Evolutionary conservation across 2,888 invertebrate species (phyloP).

Genomic region (Pseudoips prasinana): DNA sequence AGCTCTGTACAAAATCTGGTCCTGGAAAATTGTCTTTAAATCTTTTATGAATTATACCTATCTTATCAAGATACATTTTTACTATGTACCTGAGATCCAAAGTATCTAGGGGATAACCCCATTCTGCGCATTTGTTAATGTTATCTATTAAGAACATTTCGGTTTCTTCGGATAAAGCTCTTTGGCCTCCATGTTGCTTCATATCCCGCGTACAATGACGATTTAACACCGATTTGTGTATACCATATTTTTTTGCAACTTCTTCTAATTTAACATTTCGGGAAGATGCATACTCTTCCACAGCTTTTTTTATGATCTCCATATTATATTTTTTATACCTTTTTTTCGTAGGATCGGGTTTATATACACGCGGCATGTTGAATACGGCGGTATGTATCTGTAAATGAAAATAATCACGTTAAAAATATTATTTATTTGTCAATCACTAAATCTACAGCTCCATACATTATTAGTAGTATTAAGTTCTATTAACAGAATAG

Average conservation of each 20-base stretch:
- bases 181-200: conserved; percentile 22
- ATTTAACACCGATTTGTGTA: conserved; percentile 4
- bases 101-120: conserved; percentile 25
- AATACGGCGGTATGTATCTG: conserved; percentile 7
- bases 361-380: conserved; percentile 10
- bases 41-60: conserved; percentile 10
- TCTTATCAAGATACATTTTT: conserved; percentile 19
- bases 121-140: conserved; percentile 23
- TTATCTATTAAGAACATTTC: conserved; percentile 20
- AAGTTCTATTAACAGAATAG: conserved; percentile 3
- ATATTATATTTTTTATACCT: conserved; percentile 13
- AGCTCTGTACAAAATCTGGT: conserved; percentile 22
- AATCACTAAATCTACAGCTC: conserved; percentile 7
- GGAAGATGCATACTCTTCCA: conserved; percentile 3
- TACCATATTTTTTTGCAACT: conserved; percentile 9
- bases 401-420: conserved; percentile 10
- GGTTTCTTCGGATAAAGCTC: conserved; percentile 6
- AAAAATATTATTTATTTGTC: conserved; percentile 9
- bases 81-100: conserved; percentile 18
- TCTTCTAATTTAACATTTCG: conserved; percentile 3
- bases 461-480: conserved; percentile 3
- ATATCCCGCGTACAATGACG: conserved; percentile 8
- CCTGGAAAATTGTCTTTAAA: conserved; percentile 27
- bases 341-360: conserved; percentile 7
- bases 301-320: conserved; percentile 8